These are phyloP conservation scores for Nesometra sesokonis DNA, from an alignment of 35 echinoderm and acorn worm species.

Conservation along the genomic window DNA sequence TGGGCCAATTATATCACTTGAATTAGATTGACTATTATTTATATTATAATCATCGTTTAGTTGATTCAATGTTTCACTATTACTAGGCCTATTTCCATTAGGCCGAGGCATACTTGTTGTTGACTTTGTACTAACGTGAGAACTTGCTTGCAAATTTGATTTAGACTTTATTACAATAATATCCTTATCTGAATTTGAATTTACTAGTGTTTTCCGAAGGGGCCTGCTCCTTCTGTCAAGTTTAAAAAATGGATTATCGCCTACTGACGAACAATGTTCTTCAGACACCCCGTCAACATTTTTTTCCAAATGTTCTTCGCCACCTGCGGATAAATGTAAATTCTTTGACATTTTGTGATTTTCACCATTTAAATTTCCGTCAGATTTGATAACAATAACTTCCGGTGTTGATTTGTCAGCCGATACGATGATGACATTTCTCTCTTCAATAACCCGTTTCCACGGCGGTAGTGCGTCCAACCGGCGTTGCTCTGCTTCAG, in stretches of 20 bases:
- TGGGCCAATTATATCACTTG: too few species aligned
- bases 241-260: slow-evolving; percentile 67
- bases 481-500: slow-evolving; percentile 40
- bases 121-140: background rate
- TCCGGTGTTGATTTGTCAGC: background rate
- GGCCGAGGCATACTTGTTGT: background rate
- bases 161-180: background rate
- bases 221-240: slow-evolving; percentile 9
- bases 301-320: background rate
- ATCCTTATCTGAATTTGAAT: background rate
- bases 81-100: background rate
- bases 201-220: background rate
- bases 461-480: slow-evolving; percentile 49
- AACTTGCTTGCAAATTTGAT: background rate
- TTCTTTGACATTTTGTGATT: background rate
- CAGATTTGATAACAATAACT: background rate
- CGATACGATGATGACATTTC: slow-evolving; percentile 80
- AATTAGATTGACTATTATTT: background rate
- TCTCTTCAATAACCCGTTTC: slow-evolving; percentile 62
- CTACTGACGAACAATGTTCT: slow-evolving; percentile 62
- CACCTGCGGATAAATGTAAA: background rate
- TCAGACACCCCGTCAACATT: slow-evolving; percentile 53
- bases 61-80: background rate
- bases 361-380: background rate
- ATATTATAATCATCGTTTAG: background rate